These are phyloP conservation scores for Hylaea fasciaria DNA, from an alignment of 2,888 invertebrate species.

Conservation along the genomic window DNA sequence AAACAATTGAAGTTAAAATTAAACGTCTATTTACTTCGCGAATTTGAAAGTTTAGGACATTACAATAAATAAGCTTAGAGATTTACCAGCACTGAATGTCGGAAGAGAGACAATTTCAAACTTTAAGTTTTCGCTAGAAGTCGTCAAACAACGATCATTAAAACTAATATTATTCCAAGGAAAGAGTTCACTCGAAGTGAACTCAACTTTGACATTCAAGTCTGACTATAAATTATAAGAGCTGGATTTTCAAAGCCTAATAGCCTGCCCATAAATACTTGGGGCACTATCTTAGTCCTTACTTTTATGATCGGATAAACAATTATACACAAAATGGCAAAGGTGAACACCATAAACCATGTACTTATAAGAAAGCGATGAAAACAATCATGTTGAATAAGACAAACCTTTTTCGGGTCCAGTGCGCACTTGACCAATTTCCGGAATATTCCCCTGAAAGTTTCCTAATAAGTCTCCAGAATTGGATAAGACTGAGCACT, in stretches of 20 bases:
- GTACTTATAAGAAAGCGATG: neutral
- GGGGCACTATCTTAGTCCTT: neutral
- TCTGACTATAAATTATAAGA: slow-evolving; percentile 36
- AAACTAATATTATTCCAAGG: slow-evolving; percentile 42
- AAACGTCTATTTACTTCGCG: slow-evolving; percentile 13
- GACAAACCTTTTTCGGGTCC: slow-evolving; percentile 27
- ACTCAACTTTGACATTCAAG: slow-evolving; percentile 39
- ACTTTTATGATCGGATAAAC: too few relatives aligned
- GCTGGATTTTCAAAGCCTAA: slow-evolving; percentile 26
- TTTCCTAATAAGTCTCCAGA: slow-evolving; percentile 57
- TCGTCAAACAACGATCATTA: slow-evolving; percentile 45
- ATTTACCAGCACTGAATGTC: slow-evolving; percentile 29
- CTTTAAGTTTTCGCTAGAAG: slow-evolving; percentile 37
- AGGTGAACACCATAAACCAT: too few relatives aligned
- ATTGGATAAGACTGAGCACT: slow-evolving; percentile 73
- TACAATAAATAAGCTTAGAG: slow-evolving; percentile 26
- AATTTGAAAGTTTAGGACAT: slow-evolving; percentile 17
- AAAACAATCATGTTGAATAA: slow-evolving; percentile 15
- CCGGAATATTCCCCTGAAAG: slow-evolving; percentile 51
- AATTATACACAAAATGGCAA: too few relatives aligned
- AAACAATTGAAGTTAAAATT: slow-evolving; percentile 23
- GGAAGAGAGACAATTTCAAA: slow-evolving; percentile 35
- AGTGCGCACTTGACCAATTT: slow-evolving; percentile 41
- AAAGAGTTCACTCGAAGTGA: slow-evolving; percentile 39
- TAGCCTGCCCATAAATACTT: slow-evolving; percentile 9